Evolutionary conservation across 2,113 vertebrate species (phyloP), one percentile per base, ranked within the genome.

Genomic region (Pseudois nayaur): DNA sequence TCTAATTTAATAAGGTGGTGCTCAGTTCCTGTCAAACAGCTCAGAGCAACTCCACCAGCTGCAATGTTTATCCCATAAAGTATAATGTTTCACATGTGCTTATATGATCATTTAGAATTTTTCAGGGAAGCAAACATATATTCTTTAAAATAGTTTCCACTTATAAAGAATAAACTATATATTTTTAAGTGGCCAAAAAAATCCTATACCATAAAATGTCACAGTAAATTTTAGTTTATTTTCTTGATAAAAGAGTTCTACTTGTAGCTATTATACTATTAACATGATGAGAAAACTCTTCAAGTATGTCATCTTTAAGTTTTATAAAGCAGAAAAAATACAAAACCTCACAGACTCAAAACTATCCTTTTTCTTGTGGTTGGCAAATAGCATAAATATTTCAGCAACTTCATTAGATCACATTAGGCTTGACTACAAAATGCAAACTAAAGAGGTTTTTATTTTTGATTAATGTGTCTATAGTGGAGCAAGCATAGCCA

Each of bases 1-100:
- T 97, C 92, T 97, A 95, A 97, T 96, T 97, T 96, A 97, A 97
- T 92, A 79, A 88, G 76, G 76, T 92, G 64, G 64, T 76, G n/a
- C 16, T 96, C 60, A 82, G 82, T 94, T 97, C 87, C 84, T 91
- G 84, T 97, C 64, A 95, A 96, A 95, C 9, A 92, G 59, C 76
- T 84, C 76, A 90, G n/a, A 97, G 94, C 88, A 97, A 86, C 71
- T 31, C 74, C 90, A 83, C 60, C 79, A 94, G 76, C 87, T 94
- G 45, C 50, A 97, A 62, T 55, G 71, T 48, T 95, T 89, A 94
- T 36, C 40, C 97, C 81, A 71, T 0, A 62, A 36, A 93, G 40
- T 83, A 0, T 91, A 94, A 87, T 10, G 87, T 67, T 97, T 97
- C 96, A 93, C 55, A 89, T 50, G 57, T 40, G 36, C 97, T 83